A percentile compares a stretch with the other conserved stretches of the same genome.
Conservation (phyloP, 2,888 invertebrate species). For the Drosophila algonquin region DNA sequence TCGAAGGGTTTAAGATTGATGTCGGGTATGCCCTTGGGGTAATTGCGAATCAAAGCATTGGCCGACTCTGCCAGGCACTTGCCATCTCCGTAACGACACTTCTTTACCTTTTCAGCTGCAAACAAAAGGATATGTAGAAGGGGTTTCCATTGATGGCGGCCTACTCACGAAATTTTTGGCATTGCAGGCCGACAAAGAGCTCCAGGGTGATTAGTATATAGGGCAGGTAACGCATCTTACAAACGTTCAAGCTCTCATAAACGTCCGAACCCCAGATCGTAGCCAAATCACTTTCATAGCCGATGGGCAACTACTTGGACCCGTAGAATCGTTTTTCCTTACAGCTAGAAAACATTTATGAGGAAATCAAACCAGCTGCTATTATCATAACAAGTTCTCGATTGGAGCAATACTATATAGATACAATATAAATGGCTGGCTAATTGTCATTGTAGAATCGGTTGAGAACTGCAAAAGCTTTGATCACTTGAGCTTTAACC, state of each 20-base stretch:
- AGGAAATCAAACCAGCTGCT: slow-evolving; percentile 32
- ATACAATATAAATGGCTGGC: background rate
- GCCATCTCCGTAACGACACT: slow-evolving; percentile 65
- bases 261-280: slow-evolving; percentile 9
- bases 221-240: slow-evolving; percentile 39
- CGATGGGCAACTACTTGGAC: slow-evolving; percentile 2
- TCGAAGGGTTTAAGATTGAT: slow-evolving; percentile 71
- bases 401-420: background rate
- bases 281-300: slow-evolving; percentile 35
- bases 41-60: slow-evolving; percentile 58
- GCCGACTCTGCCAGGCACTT: slow-evolving; percentile 67
- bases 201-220: slow-evolving; percentile 27
- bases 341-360: slow-evolving; percentile 12
- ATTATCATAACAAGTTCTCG: slow-evolving; percentile 46
- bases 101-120: slow-evolving; percentile 49
- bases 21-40: slow-evolving; percentile 71
- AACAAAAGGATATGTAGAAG: background rate
- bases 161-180: slow-evolving; percentile 48
- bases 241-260: slow-evolving; percentile 2
- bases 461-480: background rate
- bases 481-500: background rate
- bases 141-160: background rate
- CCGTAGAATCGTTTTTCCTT: slow-evolving; percentile 20
- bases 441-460: background rate
- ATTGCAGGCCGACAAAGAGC: slow-evolving; percentile 26